Base-by-base conservation (phyloP, 2,113 vertebrate species). In the Holacanthus passer region DNA sequence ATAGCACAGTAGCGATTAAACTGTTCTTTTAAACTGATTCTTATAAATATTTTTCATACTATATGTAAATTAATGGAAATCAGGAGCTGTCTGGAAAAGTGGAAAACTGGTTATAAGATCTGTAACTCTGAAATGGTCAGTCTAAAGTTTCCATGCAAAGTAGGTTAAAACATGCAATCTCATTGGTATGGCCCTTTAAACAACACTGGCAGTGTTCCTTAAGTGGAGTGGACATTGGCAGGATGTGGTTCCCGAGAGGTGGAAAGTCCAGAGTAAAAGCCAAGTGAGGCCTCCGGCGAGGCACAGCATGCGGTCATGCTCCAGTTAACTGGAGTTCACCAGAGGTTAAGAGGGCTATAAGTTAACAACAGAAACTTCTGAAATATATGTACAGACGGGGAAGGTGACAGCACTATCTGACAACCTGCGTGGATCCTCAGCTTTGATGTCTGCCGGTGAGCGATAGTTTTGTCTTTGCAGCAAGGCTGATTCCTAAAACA, bases 261-360 rank as follows among this genome's bases (percentile, higher is more conserved):
- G 79, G 81, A 87, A 79, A 88, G 76, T 85, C 85, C 68, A 37
- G 12, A 20, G 75, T 41, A 60, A 84, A 87, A 83, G 74, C 81
- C 80, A 88, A 82, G 63, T 20, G 67, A 70, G 70, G 73, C 83
- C 79, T 79, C 31, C 0, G 53, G 82, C 37, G 32, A 81, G 60
- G 78, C 69, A 27, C 63, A 64, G 62, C 82, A 81, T 72, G 83
- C 22, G 37, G 79, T 79, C 87, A 81, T 63, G 89, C 88, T 88
- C 84, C 87, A 90, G 83, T 89, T 90, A 84, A 66, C 85, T 62
- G 67, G 37, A 85, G 85, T 87, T 85, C 85, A 88, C 74, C 52
- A 72, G 66, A 88, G 85, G 91, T 93, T 82, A 91, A 88, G 79
- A 78, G 77, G 70, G 60, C 32, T 62, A 45, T 73, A 87, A 69